phyloP scores from a whole-genome alignment of 2,797 vertebrate genomes.

The Lithobates sylvaticus region DNA sequence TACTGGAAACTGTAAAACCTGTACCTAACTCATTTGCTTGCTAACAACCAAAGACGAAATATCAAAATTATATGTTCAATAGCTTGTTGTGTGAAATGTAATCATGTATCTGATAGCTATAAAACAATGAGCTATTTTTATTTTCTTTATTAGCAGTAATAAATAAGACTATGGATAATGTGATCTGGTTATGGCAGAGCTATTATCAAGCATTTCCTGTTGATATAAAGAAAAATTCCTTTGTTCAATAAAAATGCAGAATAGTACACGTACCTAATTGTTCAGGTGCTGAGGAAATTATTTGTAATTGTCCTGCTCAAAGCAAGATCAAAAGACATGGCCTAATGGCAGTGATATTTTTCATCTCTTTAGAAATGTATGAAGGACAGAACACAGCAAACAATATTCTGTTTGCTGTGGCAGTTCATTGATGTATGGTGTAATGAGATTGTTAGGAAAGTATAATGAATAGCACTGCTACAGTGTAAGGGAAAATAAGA shows the following conservation, averaged over 20 bases:
- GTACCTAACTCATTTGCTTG: background rate
- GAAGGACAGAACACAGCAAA: constrained; percentile 23
- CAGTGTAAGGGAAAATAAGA: constrained; percentile 14
- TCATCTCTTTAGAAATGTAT: constrained; percentile 33
- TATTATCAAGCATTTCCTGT: constrained; percentile 37
- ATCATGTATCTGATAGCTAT: constrained; percentile 6
- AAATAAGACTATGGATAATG: constrained; percentile 10
- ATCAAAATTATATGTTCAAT: background rate
- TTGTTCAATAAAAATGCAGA: constrained; percentile 36
- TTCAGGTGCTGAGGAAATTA: constrained; percentile 25
- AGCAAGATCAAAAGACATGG: constrained; percentile 41
- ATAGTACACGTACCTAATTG: constrained; percentile 15
- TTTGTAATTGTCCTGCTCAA: constrained; percentile 42
- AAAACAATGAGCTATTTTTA: background rate
- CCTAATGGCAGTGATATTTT: constrained; percentile 42
- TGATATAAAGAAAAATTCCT: constrained; percentile 22
- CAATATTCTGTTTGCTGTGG: constrained; percentile 37
- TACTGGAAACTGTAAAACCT: no score
- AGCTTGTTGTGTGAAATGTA: constrained; percentile 13
- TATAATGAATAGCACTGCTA: constrained; percentile 22
- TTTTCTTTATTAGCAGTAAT: constrained; percentile 6
- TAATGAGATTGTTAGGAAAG: constrained; percentile 44
- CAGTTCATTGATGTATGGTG: constrained; percentile 42
- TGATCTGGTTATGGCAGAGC: background rate
- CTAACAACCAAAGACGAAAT: background rate